Conservation (phyloP, 2,888 invertebrate genomes). For the Idaea straminata region DNA sequence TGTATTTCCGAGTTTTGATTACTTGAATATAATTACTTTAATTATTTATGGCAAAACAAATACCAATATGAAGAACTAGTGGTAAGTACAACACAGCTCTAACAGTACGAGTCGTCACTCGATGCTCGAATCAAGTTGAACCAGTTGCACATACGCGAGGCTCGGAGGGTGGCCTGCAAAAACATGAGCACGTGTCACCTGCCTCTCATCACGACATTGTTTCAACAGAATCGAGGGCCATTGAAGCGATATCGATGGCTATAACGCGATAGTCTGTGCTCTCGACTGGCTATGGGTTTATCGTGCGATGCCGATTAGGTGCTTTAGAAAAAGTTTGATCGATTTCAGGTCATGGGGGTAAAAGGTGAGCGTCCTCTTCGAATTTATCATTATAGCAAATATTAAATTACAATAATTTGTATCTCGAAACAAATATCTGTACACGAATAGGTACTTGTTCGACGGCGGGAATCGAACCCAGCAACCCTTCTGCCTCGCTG, state of each 20-base stretch:
- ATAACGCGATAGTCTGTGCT: background rate
- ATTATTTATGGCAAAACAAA: too few species aligned
- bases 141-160: slow-evolving; percentile 40
- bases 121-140: slow-evolving; percentile 45
- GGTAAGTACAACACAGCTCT: too few species aligned
- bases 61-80: too few species aligned
- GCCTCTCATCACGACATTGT: slow-evolving; percentile 58
- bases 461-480: too few species aligned
- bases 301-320: background rate
- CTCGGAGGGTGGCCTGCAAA: slow-evolving; percentile 55
- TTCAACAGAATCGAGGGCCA: slow-evolving; percentile 34
- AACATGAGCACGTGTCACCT: slow-evolving; percentile 68
- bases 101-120: background rate
- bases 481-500: too few species aligned
- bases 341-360: background rate
- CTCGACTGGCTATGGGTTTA: background rate
- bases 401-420: too few species aligned
- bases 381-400: background rate
- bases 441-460: too few species aligned
- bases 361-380: background rate
- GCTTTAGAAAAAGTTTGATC: background rate
- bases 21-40: too few species aligned
- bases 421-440: too few species aligned
- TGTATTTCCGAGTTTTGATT: too few species aligned
- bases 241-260: slow-evolving; percentile 32